These are phyloP conservation scores for Lepidurus couesii DNA, from an alignment of 1,140 invertebrate genomes.

Conservation along the genomic window DNA sequence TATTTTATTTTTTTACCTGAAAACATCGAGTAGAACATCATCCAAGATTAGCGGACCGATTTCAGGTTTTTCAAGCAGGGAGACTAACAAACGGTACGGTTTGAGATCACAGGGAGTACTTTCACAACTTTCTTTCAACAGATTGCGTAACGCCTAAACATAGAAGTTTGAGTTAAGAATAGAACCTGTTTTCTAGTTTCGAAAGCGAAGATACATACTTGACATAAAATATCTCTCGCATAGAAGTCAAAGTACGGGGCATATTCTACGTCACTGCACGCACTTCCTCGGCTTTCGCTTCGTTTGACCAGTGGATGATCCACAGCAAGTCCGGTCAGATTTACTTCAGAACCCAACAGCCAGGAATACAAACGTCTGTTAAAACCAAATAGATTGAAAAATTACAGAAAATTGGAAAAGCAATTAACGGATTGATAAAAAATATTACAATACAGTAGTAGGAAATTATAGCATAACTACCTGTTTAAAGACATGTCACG, in stretches of 20 bases:
- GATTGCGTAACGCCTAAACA: constrained; percentile 53
- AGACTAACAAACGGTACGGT: constrained; percentile 78
- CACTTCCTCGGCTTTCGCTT: constrained; percentile 41
- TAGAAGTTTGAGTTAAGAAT: constrained; percentile 32
- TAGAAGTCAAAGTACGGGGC: constrained; percentile 66
- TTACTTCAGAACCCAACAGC: constrained; percentile 67
- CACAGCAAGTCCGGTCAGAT: constrained; percentile 42
- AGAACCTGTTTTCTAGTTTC: constrained; percentile 19
- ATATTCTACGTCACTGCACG: constrained; percentile 40
- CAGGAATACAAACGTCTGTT: constrained; percentile 71
- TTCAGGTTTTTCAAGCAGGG: constrained; percentile 81
- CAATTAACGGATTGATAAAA: constrained; percentile 22
- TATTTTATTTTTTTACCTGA: constrained; percentile 52
- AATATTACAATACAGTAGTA: not conserved
- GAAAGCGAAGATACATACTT: constrained; percentile 40
- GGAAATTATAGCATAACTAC: constrained; percentile 41
- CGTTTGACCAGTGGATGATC: constrained; percentile 47
- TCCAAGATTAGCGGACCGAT: constrained; percentile 79
- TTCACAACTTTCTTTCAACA: constrained; percentile 53
- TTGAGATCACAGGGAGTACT: constrained; percentile 61
- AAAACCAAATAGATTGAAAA: constrained; percentile 34
- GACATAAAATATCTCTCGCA: constrained; percentile 61
- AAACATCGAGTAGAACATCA: constrained; percentile 76
- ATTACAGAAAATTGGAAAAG: not conserved
- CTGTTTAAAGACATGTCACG: constrained; percentile 89